Percentiles rank a stretch among this genome's conserved stretches.
These are phyloP conservation scores for Apamea sordens DNA, from an alignment of 2,888 invertebrate species.

Conservation along the genomic window DNA sequence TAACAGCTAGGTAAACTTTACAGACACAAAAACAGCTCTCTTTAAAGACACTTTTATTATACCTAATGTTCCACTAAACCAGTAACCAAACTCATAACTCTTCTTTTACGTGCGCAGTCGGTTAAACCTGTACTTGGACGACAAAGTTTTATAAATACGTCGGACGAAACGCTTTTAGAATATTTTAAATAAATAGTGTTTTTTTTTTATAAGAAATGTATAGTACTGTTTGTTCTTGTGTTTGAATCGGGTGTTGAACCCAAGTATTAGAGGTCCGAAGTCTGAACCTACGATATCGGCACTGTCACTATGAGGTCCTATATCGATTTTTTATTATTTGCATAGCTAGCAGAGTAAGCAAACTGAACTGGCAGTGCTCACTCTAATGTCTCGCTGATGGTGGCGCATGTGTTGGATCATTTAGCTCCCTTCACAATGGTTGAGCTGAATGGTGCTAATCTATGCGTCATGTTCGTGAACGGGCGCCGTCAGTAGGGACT, in stretches of 20 bases:
- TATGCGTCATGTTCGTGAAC: no score
- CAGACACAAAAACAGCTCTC: background rate
- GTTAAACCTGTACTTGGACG: slow-evolving; percentile 6
- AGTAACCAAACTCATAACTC: slow-evolving; percentile 35
- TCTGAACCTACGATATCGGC: background rate
- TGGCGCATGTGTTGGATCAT: no score
- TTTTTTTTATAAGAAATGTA: background rate
- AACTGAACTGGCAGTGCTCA: no score
- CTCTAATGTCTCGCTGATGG: no score
- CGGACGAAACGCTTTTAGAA: slow-evolving; percentile 12
- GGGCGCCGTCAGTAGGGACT: no score
- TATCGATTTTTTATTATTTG: no score
- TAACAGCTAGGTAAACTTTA: background rate
- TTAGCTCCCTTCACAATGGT: no score
- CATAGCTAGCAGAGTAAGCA: no score
- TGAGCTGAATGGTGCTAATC: no score
- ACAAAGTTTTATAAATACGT: background rate
- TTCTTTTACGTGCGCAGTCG: slow-evolving; percentile 23
- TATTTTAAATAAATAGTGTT: slow-evolving; percentile 12
- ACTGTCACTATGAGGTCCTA: background rate
- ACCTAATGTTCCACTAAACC: slow-evolving; percentile 25
- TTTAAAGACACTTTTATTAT: slow-evolving; percentile 19
- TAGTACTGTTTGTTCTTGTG: background rate
- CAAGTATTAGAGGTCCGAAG: background rate
- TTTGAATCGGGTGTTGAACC: slow-evolving; percentile 18